Conservation (phyloP, 2,888 invertebrate species). For the Endotricha flammealis region DNA sequence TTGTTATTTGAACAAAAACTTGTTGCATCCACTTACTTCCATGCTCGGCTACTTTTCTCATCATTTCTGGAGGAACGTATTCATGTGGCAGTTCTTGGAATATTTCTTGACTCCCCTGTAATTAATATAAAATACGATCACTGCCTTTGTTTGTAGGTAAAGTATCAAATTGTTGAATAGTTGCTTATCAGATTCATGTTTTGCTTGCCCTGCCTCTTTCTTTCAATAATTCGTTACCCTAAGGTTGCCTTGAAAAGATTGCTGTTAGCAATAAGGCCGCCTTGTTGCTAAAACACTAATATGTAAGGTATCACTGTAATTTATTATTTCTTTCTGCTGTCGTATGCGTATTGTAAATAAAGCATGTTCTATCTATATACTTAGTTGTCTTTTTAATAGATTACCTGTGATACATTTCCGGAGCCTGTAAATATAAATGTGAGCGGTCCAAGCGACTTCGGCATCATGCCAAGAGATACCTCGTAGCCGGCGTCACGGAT, state of each 20-base stretch:
- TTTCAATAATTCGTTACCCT: not conserved
- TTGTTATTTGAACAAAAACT: too few species aligned
- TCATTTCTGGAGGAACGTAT: constrained; percentile 96
- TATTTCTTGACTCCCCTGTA: constrained; percentile 89
- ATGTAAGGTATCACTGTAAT: too few species aligned
- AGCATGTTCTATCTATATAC: too few species aligned
- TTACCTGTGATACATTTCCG: constrained; percentile 95
- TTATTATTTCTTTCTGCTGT: too few species aligned
- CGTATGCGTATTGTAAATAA: too few species aligned
- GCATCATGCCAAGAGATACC: constrained; percentile 96
- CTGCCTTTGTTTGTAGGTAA: too few species aligned
- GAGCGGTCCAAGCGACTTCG: constrained; percentile 97
- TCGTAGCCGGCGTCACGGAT: constrained; percentile 99
- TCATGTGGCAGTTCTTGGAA: constrained; percentile 98
- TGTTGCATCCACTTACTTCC: constrained; percentile 92
- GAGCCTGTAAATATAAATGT: constrained; percentile 99
- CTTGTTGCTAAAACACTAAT: too few species aligned
- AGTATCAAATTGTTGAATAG: too few species aligned
- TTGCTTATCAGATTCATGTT: too few species aligned
- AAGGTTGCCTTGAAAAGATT: too few species aligned
- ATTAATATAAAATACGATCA: constrained; percentile 16
- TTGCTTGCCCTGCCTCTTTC: too few species aligned
- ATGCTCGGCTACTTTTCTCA: constrained; percentile 96
- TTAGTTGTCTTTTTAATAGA: not conserved
- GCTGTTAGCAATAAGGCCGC: too few species aligned